A percentile compares a stretch with the other conserved stretches of the same genome.
Evolutionary conservation across 2,888 invertebrate species (phyloP).

Genomic region (Epiblema foenella): DNA sequence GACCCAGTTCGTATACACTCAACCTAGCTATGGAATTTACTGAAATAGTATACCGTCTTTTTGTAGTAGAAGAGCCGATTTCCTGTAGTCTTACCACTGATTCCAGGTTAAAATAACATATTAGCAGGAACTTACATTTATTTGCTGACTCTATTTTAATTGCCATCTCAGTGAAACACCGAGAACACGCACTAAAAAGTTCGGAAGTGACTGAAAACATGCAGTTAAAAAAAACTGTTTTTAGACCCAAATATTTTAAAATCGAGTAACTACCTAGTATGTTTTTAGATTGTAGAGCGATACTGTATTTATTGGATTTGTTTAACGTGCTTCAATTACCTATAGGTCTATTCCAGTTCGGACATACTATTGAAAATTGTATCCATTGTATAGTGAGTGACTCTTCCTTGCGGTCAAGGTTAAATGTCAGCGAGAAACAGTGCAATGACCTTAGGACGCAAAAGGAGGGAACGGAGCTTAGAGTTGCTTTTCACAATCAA

Average conservation of each 20-base stretch:
- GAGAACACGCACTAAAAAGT: too few relatives aligned
- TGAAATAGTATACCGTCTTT: neutral
- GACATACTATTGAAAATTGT: neutral
- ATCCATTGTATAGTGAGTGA: slow-evolving; percentile 21
- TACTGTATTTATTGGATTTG: neutral
- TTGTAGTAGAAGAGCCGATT: neutral
- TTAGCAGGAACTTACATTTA: neutral
- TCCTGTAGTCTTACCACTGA: neutral
- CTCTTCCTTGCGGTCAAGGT: slow-evolving; percentile 29
- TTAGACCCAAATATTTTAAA: neutral
- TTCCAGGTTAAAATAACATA: neutral
- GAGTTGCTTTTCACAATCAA: neutral
- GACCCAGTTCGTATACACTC: slow-evolving; percentile 12
- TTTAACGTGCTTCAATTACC: neutral
- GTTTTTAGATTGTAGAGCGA: neutral
- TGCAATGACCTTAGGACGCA: slow-evolving; percentile 15
- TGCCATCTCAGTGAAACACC: neutral
- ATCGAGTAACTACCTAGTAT: neutral
- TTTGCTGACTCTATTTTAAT: neutral
- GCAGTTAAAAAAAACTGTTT: neutral
- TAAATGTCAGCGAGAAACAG: slow-evolving; percentile 19
- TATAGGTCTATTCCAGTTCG: neutral
- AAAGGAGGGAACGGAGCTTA: slow-evolving; percentile 4
- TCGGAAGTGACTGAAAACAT: too few relatives aligned
- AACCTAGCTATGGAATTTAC: neutral